These are phyloP conservation scores for Theonella swinhoei DNA, from an alignment of 37 sponge, comb jelly and placozoan genomes.

Conservation along the genomic window DNA sequence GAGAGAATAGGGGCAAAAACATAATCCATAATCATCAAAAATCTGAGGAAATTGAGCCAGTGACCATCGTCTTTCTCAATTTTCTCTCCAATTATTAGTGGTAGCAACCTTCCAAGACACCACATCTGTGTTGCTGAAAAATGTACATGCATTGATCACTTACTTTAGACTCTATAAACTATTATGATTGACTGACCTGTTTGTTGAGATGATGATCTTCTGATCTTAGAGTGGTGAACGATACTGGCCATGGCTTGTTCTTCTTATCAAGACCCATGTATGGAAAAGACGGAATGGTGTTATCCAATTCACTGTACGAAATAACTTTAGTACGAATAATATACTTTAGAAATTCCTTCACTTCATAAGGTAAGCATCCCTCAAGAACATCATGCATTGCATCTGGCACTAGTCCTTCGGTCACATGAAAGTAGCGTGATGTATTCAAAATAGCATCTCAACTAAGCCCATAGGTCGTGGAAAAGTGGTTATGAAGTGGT, in stretches of 20 bases:
- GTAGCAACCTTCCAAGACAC: slow-evolving; percentile 60
- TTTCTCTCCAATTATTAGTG: slow-evolving; percentile 56
- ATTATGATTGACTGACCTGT: background rate
- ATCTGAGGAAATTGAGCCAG: slow-evolving; percentile 51
- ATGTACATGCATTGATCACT: background rate
- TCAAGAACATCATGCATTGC: slow-evolving; percentile 57
- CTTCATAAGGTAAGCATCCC: slow-evolving; percentile 15
- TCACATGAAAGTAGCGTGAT: slow-evolving; percentile 7
- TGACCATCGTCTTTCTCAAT: slow-evolving; percentile 38
- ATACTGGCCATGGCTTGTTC: slow-evolving; percentile 28
- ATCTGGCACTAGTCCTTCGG: slow-evolving; percentile 48
- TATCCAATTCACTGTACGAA: background rate
- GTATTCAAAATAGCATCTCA: slow-evolving; percentile 22
- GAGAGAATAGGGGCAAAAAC: slow-evolving; percentile 39
- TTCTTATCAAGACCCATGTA: slow-evolving; percentile 1
- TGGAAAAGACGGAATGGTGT: background rate
- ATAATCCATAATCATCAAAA: slow-evolving; percentile 47
- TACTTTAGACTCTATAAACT: background rate
- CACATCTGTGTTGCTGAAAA: slow-evolving; percentile 56
- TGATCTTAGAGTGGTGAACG: slow-evolving; percentile 13
- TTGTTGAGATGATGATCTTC: slow-evolving; percentile 24
- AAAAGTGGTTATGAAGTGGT: slow-evolving; percentile 29
- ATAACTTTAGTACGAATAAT: background rate
- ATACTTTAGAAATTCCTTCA: slow-evolving; percentile 32
- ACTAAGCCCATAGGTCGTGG: slow-evolving; percentile 25